Evolutionary conservation across 2,113 vertebrate genomes (phyloP).

Genomic region (Sakesphorus luctuosus): DNA sequence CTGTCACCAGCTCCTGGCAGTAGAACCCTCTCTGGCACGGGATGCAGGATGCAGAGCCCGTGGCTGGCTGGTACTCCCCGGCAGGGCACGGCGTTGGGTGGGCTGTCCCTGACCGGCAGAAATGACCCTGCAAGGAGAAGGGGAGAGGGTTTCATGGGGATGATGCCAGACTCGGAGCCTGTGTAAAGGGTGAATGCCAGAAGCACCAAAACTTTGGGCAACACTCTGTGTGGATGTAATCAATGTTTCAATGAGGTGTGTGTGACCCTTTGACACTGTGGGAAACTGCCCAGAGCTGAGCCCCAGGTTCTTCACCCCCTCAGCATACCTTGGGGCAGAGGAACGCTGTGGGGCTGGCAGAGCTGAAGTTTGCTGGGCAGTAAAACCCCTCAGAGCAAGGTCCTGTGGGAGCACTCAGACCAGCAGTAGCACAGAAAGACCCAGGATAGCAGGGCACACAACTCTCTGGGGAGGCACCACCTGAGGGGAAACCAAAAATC

Average conservation of each 20-base stretch:
- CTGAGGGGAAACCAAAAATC: slow-evolving; percentile 56
- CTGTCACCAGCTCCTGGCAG: slow-evolving; percentile 82
- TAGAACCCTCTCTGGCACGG: slow-evolving; percentile 87
- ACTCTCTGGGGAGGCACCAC: slow-evolving; percentile 80
- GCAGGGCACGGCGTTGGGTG: slow-evolving; percentile 79
- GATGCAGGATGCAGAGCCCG: slow-evolving; percentile 81
- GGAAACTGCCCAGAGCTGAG: not conserved
- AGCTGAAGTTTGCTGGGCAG: slow-evolving; percentile 82
- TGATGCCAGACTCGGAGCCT: not conserved
- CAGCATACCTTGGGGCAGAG: slow-evolving; percentile 85
- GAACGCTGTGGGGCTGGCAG: slow-evolving; percentile 76
- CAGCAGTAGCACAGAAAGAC: slow-evolving; percentile 80
- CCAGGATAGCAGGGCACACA: slow-evolving; percentile 85
- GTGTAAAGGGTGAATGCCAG: not conserved
- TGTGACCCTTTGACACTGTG: not conserved
- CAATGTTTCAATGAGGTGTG: fast-evolving
- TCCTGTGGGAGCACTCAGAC: slow-evolving; percentile 78
- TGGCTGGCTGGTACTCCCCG: slow-evolving; percentile 86
- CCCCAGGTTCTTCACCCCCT: not conserved
- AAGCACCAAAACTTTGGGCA: not conserved
- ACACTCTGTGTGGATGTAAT: fast-evolving
- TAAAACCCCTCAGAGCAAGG: slow-evolving; percentile 82
- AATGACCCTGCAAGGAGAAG: slow-evolving; percentile 82
- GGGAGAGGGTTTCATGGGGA: not conserved
- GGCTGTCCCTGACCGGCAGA: slow-evolving; percentile 80